Percentiles rank a stretch among this genome's conserved stretches.
Conservation (phyloP, 2,888 invertebrate genomes). For the Aethes cnicana region DNA sequence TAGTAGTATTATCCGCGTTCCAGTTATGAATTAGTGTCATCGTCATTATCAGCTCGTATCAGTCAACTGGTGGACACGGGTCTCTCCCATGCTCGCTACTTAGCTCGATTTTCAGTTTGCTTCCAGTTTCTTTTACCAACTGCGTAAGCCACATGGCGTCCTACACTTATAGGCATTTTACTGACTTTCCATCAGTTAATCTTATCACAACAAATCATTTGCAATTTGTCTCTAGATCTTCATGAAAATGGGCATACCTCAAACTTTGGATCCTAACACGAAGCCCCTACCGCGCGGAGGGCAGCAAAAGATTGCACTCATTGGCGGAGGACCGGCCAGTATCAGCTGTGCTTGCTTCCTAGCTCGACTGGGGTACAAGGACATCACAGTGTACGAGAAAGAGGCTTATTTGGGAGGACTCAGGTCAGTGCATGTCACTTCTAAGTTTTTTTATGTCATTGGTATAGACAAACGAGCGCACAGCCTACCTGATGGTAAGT, state of each 20-base stretch:
- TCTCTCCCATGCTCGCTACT: too few relatives aligned
- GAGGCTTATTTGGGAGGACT: conserved; percentile 93
- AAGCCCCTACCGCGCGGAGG: conserved; percentile 81
- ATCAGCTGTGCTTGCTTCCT: conserved; percentile 98
- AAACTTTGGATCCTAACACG: conserved; percentile 90
- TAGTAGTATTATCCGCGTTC: too few relatives aligned
- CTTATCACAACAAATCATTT: background rate
- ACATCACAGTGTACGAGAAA: conserved; percentile 96
- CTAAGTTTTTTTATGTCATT: too few relatives aligned
- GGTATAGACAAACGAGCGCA: too few relatives aligned
- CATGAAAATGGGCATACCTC: conserved; percentile 95
- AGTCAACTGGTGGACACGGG: too few relatives aligned
- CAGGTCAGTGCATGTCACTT: conserved; percentile 78
- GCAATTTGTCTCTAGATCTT: conserved; percentile 84
- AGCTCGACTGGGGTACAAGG: conserved; percentile 94
- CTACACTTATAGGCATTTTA: too few relatives aligned
- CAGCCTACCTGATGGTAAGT: too few relatives aligned
- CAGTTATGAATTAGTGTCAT: too few relatives aligned
- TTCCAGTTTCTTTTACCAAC: too few relatives aligned
- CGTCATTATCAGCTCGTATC: too few relatives aligned
- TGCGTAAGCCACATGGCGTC: too few relatives aligned
- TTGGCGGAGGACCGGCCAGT: conserved; percentile 98
- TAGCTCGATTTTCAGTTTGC: too few relatives aligned
- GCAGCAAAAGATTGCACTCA: conserved; percentile 88
- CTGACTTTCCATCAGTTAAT: background rate